Base-by-base conservation (phyloP, 1,140 invertebrate genomes). In the Brachionus rotundiformis region DNA sequence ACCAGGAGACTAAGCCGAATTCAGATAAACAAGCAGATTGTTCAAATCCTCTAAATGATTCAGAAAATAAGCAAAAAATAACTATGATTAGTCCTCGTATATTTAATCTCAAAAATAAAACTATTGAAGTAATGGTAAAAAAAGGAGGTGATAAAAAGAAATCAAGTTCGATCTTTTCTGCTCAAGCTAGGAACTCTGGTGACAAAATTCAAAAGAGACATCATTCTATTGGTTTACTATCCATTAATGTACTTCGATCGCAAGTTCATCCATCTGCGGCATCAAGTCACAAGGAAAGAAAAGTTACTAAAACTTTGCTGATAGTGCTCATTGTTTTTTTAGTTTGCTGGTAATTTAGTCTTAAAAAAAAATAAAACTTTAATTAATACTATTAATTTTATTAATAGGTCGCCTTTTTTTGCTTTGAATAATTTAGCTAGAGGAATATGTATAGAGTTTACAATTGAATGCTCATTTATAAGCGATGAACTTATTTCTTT, bases 261-360 rank as follows among this genome's bases (percentile, higher is more conserved):
- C 94, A 47, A 94, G 96, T 85, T 96, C 95, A 86, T 95, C 27
- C 29, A 54, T 44, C 71, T 10, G 27, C 23, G 33, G 44, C 94
- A 25, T 95, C 94, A 0, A 95, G 94, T 1, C 95, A 94, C 86
- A 94, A 94, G 86, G 97, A 99, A 87, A 91, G 95, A 82, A 98
- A 99, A 89, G 96, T 97, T n/a, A 99, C 97, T 4, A 98, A 99
- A 90, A 99, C 97, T 13, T 88, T 99, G 39, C 96, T 96, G 82
- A 98, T 99, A 87, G 97, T 99, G 83, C 25, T 79, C 8, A 79
- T 79, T 59, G 76, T 79, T 39, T 79, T 79, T 41, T 31, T 79
- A 23, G 76, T 79, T 29, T 79, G 76, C 36, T 79, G 76, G 76
- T 73, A 73, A 47, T 6, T 73, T 44, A 5, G 39, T n/a, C 11